Base-by-base conservation (phyloP, 2,888 invertebrate species). In the Agrilus biguttatus region DNA sequence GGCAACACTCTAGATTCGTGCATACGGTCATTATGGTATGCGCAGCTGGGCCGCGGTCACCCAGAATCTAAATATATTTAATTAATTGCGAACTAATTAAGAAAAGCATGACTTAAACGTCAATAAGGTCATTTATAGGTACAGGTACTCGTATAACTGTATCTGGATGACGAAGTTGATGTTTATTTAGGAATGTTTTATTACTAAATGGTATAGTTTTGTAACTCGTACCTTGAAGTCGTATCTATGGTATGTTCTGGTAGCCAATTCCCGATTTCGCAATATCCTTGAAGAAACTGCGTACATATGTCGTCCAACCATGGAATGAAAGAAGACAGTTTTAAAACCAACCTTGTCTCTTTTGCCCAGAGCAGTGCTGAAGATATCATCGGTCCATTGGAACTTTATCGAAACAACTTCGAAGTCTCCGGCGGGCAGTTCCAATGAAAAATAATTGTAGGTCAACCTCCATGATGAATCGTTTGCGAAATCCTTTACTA, bases 311-410 rank as follows among this genome's bases (percentile, higher is more conserved):
- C n/a, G n/a, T n/a, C n/a, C n/a, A n/a, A n/a, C n/a, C n/a, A 87
- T 74, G 0, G 87, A 72, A 57, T 87, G 87, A 70, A 87, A 88
- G 65, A 77, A 84, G 0, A 81, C 73, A 1, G 71, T 71, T 39
- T 77, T 72, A 53, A 69, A 75, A 10, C 76, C 75, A 49, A 77
- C 71, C 0, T 54, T 32, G 1, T 65, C 60, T 0, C 63, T 57
- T 0, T 72, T 69, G 0, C 78, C 74, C 10, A 83, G 54, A 0
- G 79, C 77, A 1, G 81, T 61, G 44, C 84, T 84, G 62, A 86
- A 85, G 8, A 86, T 70, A 0, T 85, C 86, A 55, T 86, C 86
- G 47, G 75, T 78, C 86, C 85, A 87, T 55, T 80, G 78, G 66
- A 85, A 87, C 1, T 68, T 64, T 51, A 80, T 72, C 0, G 78